Conservation (phyloP, 2,797 vertebrate species). For the Lepus oiostolus region DNA sequence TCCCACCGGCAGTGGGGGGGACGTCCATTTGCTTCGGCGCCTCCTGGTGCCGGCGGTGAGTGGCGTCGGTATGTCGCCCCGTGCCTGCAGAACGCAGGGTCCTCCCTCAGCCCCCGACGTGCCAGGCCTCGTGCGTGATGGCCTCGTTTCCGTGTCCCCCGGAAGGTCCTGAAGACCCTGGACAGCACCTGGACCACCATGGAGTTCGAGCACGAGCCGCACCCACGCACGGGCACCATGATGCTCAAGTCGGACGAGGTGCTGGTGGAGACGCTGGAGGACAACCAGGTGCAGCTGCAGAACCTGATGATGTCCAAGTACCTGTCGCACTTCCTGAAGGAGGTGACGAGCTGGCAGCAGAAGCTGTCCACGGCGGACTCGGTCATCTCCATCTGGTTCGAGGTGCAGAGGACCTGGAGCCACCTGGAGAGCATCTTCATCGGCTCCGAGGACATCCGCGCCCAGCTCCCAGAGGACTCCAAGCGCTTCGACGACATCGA, state of each 20-base stretch:
- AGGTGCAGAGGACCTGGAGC: conserved; percentile 90
- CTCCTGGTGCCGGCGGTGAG: accelerated
- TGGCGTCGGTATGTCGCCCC: accelerated
- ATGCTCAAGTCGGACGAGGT: conserved; percentile 85
- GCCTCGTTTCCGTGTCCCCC: accelerated
- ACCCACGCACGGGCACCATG: conserved; percentile 84
- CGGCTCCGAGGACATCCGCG: conserved; percentile 88
- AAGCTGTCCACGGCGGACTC: conserved; percentile 87
- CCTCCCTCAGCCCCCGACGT: accelerated
- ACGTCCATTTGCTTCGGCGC: accelerated
- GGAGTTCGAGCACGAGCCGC: conserved; percentile 85
- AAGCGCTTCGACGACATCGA: conserved; percentile 85
- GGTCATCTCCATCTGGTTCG: conserved; percentile 88
- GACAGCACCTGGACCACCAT: conserved; percentile 86
- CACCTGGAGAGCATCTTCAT: conserved; percentile 91
- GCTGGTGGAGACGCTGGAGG: conserved; percentile 88
- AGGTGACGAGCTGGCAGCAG: conserved; percentile 88
- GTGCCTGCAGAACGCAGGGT: accelerated
- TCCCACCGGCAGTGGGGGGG: accelerated
- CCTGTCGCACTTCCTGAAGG: conserved; percentile 88
- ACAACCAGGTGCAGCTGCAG: conserved; percentile 90
- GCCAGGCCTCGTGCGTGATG: accelerated
- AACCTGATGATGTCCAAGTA: conserved; percentile 89
- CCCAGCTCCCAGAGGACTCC: conserved; percentile 86
- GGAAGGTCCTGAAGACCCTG: conserved; percentile 87